Evolutionary conservation across 2,888 invertebrate genomes (phyloP).

Genomic region (Octodonta nipae): DNA sequence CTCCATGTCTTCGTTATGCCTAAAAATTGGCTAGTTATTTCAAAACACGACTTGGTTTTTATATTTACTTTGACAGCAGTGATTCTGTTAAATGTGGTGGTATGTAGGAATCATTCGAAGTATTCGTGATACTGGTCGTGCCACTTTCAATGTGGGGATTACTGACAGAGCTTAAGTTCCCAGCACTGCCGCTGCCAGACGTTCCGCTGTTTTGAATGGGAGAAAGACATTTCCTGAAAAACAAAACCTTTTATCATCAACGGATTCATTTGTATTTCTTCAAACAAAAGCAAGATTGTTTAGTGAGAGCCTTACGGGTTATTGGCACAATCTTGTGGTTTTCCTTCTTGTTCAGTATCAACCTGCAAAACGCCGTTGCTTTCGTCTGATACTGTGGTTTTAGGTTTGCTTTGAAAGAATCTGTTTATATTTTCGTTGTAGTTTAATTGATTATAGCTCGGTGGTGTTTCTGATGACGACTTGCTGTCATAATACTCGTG

Average conservation of each 20-base stretch:
- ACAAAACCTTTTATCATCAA: neutral
- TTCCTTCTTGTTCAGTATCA: conserved; percentile 34
- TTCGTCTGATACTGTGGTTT: conserved; percentile 44
- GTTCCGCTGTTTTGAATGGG: conserved; percentile 41
- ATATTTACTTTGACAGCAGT: conserved; percentile 38
- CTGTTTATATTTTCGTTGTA: conserved; percentile 61
- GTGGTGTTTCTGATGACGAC: conserved; percentile 64
- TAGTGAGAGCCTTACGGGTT: conserved; percentile 32
- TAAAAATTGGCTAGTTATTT: conserved; percentile 22
- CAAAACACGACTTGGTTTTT: neutral
- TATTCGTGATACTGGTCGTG: conserved; percentile 37
- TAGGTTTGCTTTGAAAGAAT: conserved; percentile 54
- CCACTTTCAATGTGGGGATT: conserved; percentile 43
- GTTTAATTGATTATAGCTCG: conserved; percentile 75
- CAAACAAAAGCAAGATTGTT: too few species aligned
- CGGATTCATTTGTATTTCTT: neutral
- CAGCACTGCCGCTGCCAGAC: conserved; percentile 47
- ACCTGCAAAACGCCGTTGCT: conserved; percentile 31
- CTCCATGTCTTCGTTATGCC: conserved; percentile 75
- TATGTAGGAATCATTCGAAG: conserved; percentile 36
- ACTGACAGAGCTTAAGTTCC: conserved; percentile 45
- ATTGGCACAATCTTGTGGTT: conserved; percentile 25
- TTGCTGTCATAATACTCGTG: conserved; percentile 68
- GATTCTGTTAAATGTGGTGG: conserved; percentile 46
- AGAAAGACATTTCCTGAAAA: conserved; percentile 25